Evolutionary conservation across 2,113 vertebrate genomes (phyloP).

Genomic region (Mixornis gularis): DNA sequence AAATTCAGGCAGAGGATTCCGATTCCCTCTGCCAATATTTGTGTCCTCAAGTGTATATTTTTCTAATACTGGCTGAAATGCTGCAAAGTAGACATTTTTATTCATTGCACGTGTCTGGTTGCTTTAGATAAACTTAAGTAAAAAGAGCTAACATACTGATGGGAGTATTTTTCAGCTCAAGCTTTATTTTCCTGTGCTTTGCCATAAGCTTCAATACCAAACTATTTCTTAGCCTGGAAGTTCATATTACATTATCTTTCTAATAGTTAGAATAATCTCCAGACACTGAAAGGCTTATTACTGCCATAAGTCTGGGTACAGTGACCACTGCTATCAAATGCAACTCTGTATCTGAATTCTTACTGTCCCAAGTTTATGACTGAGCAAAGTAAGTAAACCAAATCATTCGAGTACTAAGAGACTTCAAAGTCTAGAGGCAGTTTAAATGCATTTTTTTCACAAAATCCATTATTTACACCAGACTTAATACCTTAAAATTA

Average conservation of each 20-base stretch:
- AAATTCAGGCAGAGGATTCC: neutral
- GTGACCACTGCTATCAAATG: neutral
- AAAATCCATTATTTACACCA: neutral
- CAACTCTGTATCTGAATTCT: neutral
- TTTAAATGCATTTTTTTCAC: neutral
- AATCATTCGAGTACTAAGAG: neutral
- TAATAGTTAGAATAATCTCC: neutral
- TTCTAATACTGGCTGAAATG: neutral
- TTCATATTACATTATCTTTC: neutral
- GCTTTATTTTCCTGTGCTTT: neutral
- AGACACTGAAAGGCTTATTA: neutral
- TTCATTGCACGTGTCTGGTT: neutral
- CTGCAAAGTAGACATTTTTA: conserved; percentile 1
- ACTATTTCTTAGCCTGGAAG: neutral
- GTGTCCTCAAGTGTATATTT: neutral
- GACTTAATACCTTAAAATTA: neutral
- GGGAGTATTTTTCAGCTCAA: conserved; percentile 6
- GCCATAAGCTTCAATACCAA: neutral
- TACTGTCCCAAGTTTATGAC: neutral
- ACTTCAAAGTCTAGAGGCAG: neutral
- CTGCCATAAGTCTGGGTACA: neutral
- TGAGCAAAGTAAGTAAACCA: neutral
- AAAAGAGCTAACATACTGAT: conserved; percentile 8
- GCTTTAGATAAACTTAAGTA: conserved; percentile 25
- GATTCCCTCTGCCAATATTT: neutral